phyloP scores from a whole-genome alignment of 2,797 vertebrate genomes.

The Varecia variegata region DNA sequence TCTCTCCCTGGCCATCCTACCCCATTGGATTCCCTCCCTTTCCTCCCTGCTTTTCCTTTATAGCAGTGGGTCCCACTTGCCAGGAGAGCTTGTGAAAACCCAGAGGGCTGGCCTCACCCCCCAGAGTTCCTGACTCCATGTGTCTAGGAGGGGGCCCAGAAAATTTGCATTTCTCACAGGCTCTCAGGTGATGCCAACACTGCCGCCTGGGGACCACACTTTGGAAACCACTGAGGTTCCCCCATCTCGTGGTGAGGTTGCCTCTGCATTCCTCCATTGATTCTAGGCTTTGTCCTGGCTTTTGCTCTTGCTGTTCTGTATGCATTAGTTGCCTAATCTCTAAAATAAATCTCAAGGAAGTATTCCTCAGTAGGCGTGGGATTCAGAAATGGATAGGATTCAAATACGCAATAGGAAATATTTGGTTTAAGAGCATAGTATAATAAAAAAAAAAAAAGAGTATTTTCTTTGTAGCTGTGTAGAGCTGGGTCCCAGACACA shows the following conservation, averaged over 20 bases:
- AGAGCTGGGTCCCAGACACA: not conserved
- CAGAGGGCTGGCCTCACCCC: not conserved
- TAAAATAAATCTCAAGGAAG: not conserved
- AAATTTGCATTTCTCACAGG: not conserved
- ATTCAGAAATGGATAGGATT: not conserved
- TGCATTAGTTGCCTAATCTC: not conserved
- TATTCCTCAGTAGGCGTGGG: not conserved
- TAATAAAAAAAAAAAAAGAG: not conserved
- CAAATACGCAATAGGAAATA: not conserved
- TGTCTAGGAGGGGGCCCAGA: not conserved
- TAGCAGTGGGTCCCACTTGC: not conserved
- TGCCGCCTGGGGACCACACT: not conserved
- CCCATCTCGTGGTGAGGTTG: accelerated
- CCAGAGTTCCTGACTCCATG: not conserved
- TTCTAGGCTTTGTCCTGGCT: accelerated
- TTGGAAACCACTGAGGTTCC: not conserved
- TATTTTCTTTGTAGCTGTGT: not conserved
- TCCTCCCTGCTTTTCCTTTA: not conserved
- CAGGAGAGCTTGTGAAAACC: not conserved
- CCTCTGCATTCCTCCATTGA: accelerated
- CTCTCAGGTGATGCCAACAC: accelerated
- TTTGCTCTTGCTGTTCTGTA: not conserved
- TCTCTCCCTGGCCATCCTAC: not conserved
- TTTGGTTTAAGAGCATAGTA: not conserved
- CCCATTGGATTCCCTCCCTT: too few species aligned